Percentiles rank a stretch among this genome's conserved stretches.
These are phyloP conservation scores for Hexactinellida sp. DNA, from an alignment of 37 sponge, comb jelly and placozoan genomes.

Conservation along the genomic window DNA sequence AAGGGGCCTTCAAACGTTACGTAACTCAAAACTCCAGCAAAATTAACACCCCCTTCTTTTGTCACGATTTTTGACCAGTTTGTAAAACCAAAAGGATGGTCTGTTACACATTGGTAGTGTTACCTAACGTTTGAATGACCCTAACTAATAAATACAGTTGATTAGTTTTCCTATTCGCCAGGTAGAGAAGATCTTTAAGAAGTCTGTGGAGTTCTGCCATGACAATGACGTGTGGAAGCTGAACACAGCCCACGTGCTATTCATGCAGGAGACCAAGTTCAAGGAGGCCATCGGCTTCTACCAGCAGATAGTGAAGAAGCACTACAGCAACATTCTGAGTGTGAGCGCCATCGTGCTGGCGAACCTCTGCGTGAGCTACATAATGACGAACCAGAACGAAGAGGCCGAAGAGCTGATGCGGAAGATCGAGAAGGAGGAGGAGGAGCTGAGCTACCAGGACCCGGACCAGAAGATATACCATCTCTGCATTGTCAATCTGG, in stretches of 20 bases:
- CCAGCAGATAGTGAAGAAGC: constrained; percentile 90
- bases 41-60: too few relatives aligned
- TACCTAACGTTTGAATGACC: too few relatives aligned
- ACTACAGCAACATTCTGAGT: constrained; percentile 66
- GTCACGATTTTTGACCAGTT: too few relatives aligned
- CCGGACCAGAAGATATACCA: constrained; percentile 92
- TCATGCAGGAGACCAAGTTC: constrained; percentile 97
- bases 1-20: too few relatives aligned
- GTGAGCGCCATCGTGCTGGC: constrained; percentile 91
- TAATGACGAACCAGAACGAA: constrained; percentile 95
- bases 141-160: too few relatives aligned
- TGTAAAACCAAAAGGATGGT: too few relatives aligned
- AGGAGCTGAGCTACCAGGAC: constrained; percentile 79
- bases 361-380: constrained; percentile 96
- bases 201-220: constrained; percentile 93
- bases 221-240: constrained; percentile 91
- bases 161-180: not conserved
- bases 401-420: constrained; percentile 96
- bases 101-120: too few relatives aligned
- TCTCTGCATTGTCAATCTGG: constrained; percentile 92
- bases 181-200: constrained; percentile 61
- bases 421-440: constrained; percentile 98
- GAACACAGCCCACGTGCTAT: constrained; percentile 92
- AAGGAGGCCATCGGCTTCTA: constrained; percentile 93
- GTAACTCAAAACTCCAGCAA: too few relatives aligned